Evolutionary conservation across 1,140 invertebrate genomes (phyloP).

Genomic region (Drosophila gunungcola): DNA sequence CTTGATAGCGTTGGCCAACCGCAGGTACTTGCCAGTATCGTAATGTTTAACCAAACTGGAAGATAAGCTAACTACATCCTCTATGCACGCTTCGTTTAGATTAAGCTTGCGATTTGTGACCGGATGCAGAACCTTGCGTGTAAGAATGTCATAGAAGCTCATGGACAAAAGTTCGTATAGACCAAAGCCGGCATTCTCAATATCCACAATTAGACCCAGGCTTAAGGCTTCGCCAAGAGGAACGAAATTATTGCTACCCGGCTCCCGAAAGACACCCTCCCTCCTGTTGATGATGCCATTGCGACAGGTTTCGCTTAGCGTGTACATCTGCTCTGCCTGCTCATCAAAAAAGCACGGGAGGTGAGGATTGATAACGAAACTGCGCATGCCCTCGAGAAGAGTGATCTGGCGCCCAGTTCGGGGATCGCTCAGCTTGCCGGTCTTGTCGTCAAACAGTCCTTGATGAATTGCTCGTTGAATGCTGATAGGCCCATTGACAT

Average conservation of each 20-base stretch:
- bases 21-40: slow-evolving; percentile 89
- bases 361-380: slow-evolving; percentile 91
- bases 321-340: slow-evolving; percentile 88
- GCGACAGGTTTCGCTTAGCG: slow-evolving; percentile 91
- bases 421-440: slow-evolving; percentile 93
- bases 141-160: slow-evolving; percentile 91
- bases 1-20: slow-evolving; percentile 91
- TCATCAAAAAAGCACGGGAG: slow-evolving; percentile 93
- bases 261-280: slow-evolving; percentile 91
- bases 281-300: slow-evolving; percentile 93
- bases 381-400: slow-evolving; percentile 93
- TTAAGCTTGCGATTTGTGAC: slow-evolving; percentile 90
- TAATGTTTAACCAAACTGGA: slow-evolving; percentile 92
- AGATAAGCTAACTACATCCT: slow-evolving; percentile 93
- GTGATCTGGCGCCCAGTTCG: slow-evolving; percentile 91
- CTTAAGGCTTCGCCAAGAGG: slow-evolving; percentile 90
- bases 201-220: slow-evolving; percentile 92
- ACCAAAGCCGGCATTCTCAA: slow-evolving; percentile 92
- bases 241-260: slow-evolving; percentile 88
- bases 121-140: slow-evolving; percentile 92
- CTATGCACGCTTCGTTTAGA: slow-evolving; percentile 91
- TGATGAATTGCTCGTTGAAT: slow-evolving; percentile 94
- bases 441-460: slow-evolving; percentile 92
- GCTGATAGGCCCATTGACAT: slow-evolving; percentile 92
- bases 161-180: slow-evolving; percentile 93